A percentile compares a stretch with the other conserved stretches of the same genome.
These are phyloP conservation scores for Agrilus cyanescens DNA, from an alignment of 2,888 invertebrate genomes.

Conservation along the genomic window DNA sequence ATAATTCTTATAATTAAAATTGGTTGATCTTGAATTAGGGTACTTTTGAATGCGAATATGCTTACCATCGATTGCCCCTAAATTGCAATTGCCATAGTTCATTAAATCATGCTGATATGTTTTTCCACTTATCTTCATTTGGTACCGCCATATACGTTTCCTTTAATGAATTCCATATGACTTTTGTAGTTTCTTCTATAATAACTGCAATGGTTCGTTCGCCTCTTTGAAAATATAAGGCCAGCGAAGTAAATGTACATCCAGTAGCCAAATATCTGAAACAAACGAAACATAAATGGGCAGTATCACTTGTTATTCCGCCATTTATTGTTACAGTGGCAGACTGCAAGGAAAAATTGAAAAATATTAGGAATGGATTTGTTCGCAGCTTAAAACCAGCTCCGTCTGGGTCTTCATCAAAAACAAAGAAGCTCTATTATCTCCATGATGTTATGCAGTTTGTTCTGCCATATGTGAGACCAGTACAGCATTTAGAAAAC, in stretches of 20 bases:
- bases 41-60: conserved; percentile 21
- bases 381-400: too few species aligned
- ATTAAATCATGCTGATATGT: conserved; percentile 18
- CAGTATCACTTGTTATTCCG: too few species aligned
- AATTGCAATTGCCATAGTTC: conserved; percentile 20
- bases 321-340: conserved; percentile 2
- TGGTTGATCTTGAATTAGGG: conserved; percentile 16
- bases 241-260: conserved; percentile 13
- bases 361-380: conserved; percentile 4
- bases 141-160: conserved; percentile 15
- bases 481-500: too few species aligned
- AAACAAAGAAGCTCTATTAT: too few species aligned
- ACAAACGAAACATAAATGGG: conserved; percentile 6
- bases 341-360: conserved; percentile 15
- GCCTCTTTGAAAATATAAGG: conserved; percentile 17
- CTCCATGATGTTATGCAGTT: too few species aligned
- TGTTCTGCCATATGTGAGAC: too few species aligned
- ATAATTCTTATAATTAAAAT: conserved; percentile 23
- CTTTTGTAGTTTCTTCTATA: conserved; percentile 15
- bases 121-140: conserved; percentile 15
- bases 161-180: conserved; percentile 15
- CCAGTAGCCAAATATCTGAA: conserved; percentile 19
- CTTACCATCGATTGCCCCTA: conserved; percentile 21
- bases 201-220: conserved; percentile 15
- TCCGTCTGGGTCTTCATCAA: too few species aligned